Base-by-base conservation (phyloP, 2,797 vertebrate genomes). In the Oceanodroma leucorhoa region DNA sequence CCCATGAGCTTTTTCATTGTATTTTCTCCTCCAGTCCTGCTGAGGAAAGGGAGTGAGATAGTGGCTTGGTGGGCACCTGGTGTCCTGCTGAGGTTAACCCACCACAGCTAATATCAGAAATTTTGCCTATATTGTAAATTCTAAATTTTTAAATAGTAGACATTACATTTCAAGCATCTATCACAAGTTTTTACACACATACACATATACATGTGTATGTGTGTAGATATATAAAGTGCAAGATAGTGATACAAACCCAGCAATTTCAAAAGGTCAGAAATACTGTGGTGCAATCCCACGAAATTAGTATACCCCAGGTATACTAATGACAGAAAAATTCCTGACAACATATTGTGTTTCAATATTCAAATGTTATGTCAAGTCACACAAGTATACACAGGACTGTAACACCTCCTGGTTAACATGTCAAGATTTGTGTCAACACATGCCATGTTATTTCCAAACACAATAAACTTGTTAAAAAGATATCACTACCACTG, bases 401-500 rank as follows among this genome's bases (percentile, higher is more conserved):
- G 45, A 76, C 26, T 62, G 19, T 38, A 81, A 57, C 41, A 89
- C 12, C 32, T 95, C 29, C 67, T 78, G 67, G 34, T 93, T 94
- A 89, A 93, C 53, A 30, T 78, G 87, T 92, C 71, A 94, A 94
- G 80, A 43, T 72, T 93, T 79, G 10, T 88, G 89, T 90, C 79
- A 86, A 88, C 65, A 81, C 54, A 73, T 7, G 20, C 8, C 27
- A n/a, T 58, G 21, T 32, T 82, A 75, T 92, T 94, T 94, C 78
- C 22, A 80, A 90, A 87, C 12, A 7, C 24, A 81, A 48, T 36
- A 26, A 87, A 84, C 20, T 70, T 80, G 40, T 5, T 90, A 83
- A 75, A 93, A 82, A 77, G 61, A 38, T 82, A 88, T 26, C 43
- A n/a, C 36, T 73, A 9, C 53, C 29, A 73, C 13, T 77, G 61